phyloP scores from a whole-genome alignment of 2,888 invertebrate genomes.

The Ametastegia equiseti region DNA sequence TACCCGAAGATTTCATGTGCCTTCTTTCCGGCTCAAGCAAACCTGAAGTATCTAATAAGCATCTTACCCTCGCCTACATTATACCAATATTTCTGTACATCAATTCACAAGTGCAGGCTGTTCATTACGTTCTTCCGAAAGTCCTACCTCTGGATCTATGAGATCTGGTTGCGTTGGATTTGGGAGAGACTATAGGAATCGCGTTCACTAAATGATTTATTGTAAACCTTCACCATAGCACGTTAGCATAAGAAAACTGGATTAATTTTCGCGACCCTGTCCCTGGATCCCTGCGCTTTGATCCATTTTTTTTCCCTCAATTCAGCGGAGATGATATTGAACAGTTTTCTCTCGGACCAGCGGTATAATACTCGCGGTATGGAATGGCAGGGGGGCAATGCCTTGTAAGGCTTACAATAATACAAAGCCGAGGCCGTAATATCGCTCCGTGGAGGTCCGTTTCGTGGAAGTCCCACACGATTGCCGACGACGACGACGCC shows the following conservation, averaged over 20 bases:
- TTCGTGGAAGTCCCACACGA: slow-evolving; percentile 68
- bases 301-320: not conserved
- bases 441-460: slow-evolving; percentile 61
- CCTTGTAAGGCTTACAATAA: slow-evolving; percentile 29
- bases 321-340: not conserved
- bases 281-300: not conserved
- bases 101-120: not conserved
- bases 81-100: not conserved
- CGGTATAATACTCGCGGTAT: not conserved
- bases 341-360: not conserved
- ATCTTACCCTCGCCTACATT: not conserved
- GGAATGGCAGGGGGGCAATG: slow-evolving; percentile 4
- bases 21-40: not conserved
- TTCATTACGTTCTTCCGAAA: not conserved
- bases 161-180: too few species aligned
- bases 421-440: slow-evolving; percentile 46
- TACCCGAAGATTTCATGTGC: not conserved
- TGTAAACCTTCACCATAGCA: not conserved
- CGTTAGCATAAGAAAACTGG: not conserved
- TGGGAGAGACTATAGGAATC: too few species aligned
- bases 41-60: too few species aligned
- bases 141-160: not conserved
- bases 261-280: not conserved
- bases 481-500: slow-evolving; percentile 49
- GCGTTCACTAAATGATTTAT: too few species aligned